Base-by-base conservation (phyloP, 2,888 invertebrate species). In the Unio delphinus region DNA sequence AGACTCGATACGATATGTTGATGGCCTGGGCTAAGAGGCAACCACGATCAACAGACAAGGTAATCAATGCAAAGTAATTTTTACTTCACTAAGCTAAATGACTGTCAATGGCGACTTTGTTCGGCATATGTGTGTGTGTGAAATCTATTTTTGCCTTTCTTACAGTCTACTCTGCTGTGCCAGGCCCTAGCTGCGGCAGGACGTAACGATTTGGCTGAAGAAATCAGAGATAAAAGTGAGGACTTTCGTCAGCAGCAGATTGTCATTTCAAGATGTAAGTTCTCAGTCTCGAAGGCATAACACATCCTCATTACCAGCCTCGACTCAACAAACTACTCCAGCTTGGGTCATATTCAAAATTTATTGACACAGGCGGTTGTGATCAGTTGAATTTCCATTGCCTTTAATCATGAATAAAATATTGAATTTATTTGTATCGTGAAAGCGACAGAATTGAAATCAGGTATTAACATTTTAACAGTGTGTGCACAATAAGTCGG, bases 11-110 rank as follows among this genome's bases (percentile, higher is more conserved):
- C 63, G 89, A 89, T 66, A 86, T 89, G 85, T 73, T 89, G 61
- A 72, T 86, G 28, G 84, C 87, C 0, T 89, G 89, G 89, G 84
- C 85, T 6, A 89, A 89, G 71, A 72, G 84, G 58, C 72, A 88
- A 54, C 89, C 89, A 8, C 74, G 83, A 59, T 79, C 83, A 8
- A 73, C 82, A 11, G 84, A 88, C 69, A 89, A 88, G 85, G 88
- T 87, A 70, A 63, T 65, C 61, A 26, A 1, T 65, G 15, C 11
- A 3, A 45, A 45, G 15, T 11, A 45, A 15, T 45, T 45, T 45
- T 45, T 20, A 3, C 3, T 60, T n/a, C 11, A 28, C 26, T n/a
- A 23, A 26, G n/a, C 1, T 3, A 58, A 59, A 58, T n/a, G 26
- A n/a, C 23, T n/a, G n/a, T n/a, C 59, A 26, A 59, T 23, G 3